Evolutionary conservation across 2,888 invertebrate genomes (phyloP).

Genomic region (Epinotia brunnichana): DNA sequence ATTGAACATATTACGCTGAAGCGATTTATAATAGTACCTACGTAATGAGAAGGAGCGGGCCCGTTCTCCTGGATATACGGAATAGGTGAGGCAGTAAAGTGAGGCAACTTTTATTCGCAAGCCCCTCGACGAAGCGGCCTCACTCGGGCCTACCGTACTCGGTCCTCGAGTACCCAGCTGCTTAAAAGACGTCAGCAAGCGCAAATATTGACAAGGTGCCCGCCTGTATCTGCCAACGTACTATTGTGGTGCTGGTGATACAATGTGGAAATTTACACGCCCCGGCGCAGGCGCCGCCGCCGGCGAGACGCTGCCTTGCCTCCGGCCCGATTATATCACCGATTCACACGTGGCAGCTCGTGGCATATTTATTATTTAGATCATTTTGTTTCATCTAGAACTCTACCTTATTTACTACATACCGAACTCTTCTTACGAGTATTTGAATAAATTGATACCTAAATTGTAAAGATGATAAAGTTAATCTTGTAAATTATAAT

Average conservation of each 20-base stretch:
- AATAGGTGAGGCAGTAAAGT: background rate
- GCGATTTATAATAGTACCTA: too few species aligned
- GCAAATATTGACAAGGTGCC: conserved; percentile 63
- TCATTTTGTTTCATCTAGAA: background rate
- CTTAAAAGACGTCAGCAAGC: conserved; percentile 59
- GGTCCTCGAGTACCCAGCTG: conserved; percentile 45
- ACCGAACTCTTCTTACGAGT: background rate
- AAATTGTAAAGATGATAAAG: too few species aligned
- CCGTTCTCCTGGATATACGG: too few species aligned
- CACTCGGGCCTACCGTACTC: conserved; percentile 26
- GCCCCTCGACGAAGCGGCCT: conserved; percentile 10
- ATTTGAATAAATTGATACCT: background rate
- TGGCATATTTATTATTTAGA: too few species aligned
- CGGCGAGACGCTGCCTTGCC: conserved; percentile 12
- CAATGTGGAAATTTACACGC: conserved; percentile 51
- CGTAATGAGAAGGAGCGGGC: too few species aligned
- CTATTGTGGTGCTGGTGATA: conserved; percentile 47
- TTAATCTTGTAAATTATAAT: too few species aligned
- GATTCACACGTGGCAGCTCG: background rate
- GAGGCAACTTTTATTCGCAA: background rate
- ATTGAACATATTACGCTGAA: too few species aligned
- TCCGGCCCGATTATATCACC: background rate
- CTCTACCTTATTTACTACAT: background rate
- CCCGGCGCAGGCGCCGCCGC: conserved; percentile 34
- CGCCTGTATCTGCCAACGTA: conserved; percentile 53